Percentiles rank a stretch among this genome's conserved stretches.
Conservation (phyloP, 2,113 vertebrate species). For the Phyllopteryx taeniolatus region DNA sequence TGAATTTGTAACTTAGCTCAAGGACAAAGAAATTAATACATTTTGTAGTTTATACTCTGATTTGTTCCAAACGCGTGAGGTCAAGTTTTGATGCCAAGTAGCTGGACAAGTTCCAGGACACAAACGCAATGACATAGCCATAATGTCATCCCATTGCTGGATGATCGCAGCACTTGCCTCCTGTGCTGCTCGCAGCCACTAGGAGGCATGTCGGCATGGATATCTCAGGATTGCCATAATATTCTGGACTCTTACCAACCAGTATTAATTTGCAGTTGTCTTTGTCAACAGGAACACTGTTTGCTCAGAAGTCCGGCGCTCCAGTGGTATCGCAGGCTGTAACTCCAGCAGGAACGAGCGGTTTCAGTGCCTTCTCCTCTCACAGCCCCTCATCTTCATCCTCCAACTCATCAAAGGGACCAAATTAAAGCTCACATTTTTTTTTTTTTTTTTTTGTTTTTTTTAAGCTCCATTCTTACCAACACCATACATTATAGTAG, state of each 20-base stretch:
- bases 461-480: slow-evolving; percentile 12
- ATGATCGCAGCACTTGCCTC: too few relatives aligned
- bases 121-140: too few relatives aligned
- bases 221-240: neutral
- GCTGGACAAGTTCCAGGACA: too few relatives aligned
- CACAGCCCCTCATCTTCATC: slow-evolving; percentile 68
- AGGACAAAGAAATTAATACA: too few relatives aligned
- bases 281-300: slow-evolving; percentile 66
- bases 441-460: neutral
- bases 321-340: slow-evolving; percentile 53
- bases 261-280: neutral
- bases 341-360: slow-evolving; percentile 65
- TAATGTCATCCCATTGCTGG: too few relatives aligned
- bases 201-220: neutral
- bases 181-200: neutral
- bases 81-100: too few relatives aligned
- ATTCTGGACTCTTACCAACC: neutral
- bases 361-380: slow-evolving; percentile 66
- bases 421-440: slow-evolving; percentile 43
- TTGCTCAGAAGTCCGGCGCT: slow-evolving; percentile 70
- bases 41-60: too few relatives aligned
- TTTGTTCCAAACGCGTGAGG: too few relatives aligned
- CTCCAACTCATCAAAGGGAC: slow-evolving; percentile 71
- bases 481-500: slow-evolving; percentile 10
- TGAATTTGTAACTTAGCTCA: too few relatives aligned